Base-by-base conservation (phyloP, 1,140 invertebrate species). In the Pogonus chalceus region DNA sequence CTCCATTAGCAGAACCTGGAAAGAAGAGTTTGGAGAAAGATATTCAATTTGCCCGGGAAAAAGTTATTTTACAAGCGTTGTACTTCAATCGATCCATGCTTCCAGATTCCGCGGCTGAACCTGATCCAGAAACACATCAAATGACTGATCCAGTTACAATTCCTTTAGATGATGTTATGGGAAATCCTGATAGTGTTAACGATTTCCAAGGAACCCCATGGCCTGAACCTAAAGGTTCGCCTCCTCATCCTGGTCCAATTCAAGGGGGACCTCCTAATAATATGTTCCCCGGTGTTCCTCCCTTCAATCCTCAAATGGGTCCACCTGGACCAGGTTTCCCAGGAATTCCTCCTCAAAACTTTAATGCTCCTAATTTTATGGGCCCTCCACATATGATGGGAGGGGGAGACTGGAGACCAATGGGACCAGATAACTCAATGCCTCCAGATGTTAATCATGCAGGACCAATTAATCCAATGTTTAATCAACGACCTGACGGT, bases 31-130 rank as follows among this genome's bases (percentile, higher is more conserved):
- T 82, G 62, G 90, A 96, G 71, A 89, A 85, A 62, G 81, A 87
- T 47, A 84, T 92, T 51, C 92, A 96, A 68, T 84, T 84, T 56
- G 83, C 87, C 21, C 72, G 92, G 31, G 90, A 96, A 67, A 85
- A 86, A 62, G 82, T 80, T 18, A 87, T 88, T 16, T 71, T 95
- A 7, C 85, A 89, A 65, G 87, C 89, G 1, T 70, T 96, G 1
- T 94, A 92, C 69, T 92, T 93, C 66, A 83, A 85, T 62, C 82
- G 83, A 56, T 77, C 81, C 52, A 85, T 89, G 85, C 85, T 95
- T 52, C 92, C 92, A 10, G 91, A 95, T 65, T 83, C 84, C 46
- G 77, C 91, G 0, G 76, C 80, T 24, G 92, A 96, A 72, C 88
- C 92, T 1, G 90, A 95, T 58, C 69, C 83, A 51, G 91, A 95